Evolutionary conservation across 2,797 vertebrate species (phyloP), one percentile per base, ranked within the genome.

Genomic region (Falco rusticolus): DNA sequence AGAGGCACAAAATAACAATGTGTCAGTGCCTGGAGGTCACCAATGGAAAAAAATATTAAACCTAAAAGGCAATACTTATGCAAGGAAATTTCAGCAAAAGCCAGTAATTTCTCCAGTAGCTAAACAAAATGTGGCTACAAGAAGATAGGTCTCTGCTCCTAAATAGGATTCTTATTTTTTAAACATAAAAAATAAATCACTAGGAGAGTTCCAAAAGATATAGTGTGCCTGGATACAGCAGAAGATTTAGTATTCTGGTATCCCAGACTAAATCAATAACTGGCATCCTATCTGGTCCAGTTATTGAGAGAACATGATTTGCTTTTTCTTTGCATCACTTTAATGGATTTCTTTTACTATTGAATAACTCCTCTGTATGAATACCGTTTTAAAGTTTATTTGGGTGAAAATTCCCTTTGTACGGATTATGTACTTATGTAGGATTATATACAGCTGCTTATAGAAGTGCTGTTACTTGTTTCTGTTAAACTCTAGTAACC

Each of bases 211-310:
- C 66, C 37, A 85, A 94, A 97, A 94, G 80, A 97, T 93, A 93
- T 82, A 95, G 50, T 81, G 37, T 92, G 81, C 77, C 88, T 95
- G 72, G 71, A 94, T 96, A 95, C 84, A 95, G 96, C 96, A 87
- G 64, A 93, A 97, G 93, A 98, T 97, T 97, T 97, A 97, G 89
- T 96, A 91, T 88, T 95, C 74, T 50, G 25, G 51, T 92, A 90
- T 95, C 89, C 92, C 90, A 96, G 95, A 97, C 94, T 97, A 95
- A 96, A 97, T 98, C 97, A 97, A 97, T 98, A 98, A 91, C 74
- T 94, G 96, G 94, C 94, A 97, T 96, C 89, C 89, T 95, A 93
- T 92, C 93, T 70, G 57, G 66, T 66, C 76, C 84, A 93, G 91
- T 95, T 97, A 97, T 94, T 94, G 96, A 97, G 66, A 96, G 87